Base-by-base conservation (phyloP, 2,113 vertebrate genomes). In the Furnarius figulus region DNA sequence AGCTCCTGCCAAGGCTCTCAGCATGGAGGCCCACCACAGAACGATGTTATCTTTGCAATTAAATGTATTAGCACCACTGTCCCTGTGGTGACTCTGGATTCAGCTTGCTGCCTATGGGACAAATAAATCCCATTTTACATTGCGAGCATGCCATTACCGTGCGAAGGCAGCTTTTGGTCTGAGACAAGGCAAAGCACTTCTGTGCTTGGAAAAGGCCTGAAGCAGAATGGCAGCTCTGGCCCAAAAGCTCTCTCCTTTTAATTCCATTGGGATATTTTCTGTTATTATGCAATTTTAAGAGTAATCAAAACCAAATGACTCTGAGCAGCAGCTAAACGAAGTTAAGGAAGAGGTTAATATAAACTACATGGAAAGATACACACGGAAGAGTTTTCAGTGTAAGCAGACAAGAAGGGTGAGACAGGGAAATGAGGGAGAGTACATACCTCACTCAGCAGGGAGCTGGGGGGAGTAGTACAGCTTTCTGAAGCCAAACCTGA, bases 41-140 rank as follows among this genome's bases (percentile, higher is more conserved):
- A 65, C 0, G 2, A 35, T 0, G 0, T 20, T 52, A 18, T 33
- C 14, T 68, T 68, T 82, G 9, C 16, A 37, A 13, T 49, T 59
- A 58, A 58, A 37, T 24, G 5, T 31, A 70, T 82, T 67, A 58
- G 10, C 15, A 56, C 49, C 2, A 1, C 24, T 68, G 16, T 55
- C 12, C 33, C 44, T 47, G 31, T 39, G n/a, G 33, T 56, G 70
- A 22, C 15, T 63, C 14, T 56, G 73, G 80, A 14, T 39, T 82
- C 5, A 6, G 18, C 31, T 70, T 30, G 21, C 39, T 80, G 27
- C n/a, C 56, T 49, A 18, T 44, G 35, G 35, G 13, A 75, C 0
- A 2, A 71, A 73, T 44, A 53, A 61, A 84, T 72, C 28, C n/a
- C 3, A 2, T 31, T 90, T 81, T 81, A 44, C 2, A 3, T 11